These are phyloP conservation scores for Drosophila mettleri DNA, from an alignment of 2,888 invertebrate genomes.

Conservation along the genomic window DNA sequence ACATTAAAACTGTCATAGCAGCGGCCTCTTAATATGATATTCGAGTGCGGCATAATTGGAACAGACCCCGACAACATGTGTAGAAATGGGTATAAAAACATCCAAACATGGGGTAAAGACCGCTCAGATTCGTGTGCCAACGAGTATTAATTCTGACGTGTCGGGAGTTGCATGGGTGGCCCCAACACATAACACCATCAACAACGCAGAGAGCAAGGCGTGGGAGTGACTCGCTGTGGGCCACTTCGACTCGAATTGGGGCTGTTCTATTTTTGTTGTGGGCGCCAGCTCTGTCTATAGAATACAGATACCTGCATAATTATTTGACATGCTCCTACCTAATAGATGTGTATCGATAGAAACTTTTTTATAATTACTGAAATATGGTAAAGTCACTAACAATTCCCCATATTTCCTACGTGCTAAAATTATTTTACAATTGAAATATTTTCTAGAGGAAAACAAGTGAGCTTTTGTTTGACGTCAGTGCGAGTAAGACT, in stretches of 20 bases:
- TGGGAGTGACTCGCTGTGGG: constrained; percentile 43
- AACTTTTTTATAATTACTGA: constrained; percentile 2
- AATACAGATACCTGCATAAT: constrained; percentile 39
- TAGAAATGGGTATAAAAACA: constrained; percentile 40
- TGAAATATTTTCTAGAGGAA: too few relatives aligned
- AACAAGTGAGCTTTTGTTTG: too few relatives aligned
- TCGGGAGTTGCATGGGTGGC: constrained; percentile 63
- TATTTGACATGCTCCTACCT: constrained; percentile 32
- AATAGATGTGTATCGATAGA: constrained; percentile 9
- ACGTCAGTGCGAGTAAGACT: too few relatives aligned
- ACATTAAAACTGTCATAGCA: constrained; percentile 81
- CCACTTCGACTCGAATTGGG: constrained; percentile 6
- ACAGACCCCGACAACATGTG: constrained; percentile 64
- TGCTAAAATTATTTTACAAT: too few relatives aligned
- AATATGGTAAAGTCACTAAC: too few relatives aligned
- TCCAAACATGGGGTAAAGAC: constrained; percentile 38
- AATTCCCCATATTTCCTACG: too few relatives aligned
- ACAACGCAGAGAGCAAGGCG: constrained; percentile 13
- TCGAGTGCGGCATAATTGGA: constrained; percentile 75
- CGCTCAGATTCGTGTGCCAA: constrained; percentile 25
- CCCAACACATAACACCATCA: constrained; percentile 22
- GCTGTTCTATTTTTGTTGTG: constrained; percentile 33
- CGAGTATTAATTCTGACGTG: constrained; percentile 64
- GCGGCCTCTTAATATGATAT: constrained; percentile 80
- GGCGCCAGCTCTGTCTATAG: constrained; percentile 6